Evolutionary conservation across 2,888 invertebrate genomes (phyloP).

Genomic region (Yponomeuta malinellus): DNA sequence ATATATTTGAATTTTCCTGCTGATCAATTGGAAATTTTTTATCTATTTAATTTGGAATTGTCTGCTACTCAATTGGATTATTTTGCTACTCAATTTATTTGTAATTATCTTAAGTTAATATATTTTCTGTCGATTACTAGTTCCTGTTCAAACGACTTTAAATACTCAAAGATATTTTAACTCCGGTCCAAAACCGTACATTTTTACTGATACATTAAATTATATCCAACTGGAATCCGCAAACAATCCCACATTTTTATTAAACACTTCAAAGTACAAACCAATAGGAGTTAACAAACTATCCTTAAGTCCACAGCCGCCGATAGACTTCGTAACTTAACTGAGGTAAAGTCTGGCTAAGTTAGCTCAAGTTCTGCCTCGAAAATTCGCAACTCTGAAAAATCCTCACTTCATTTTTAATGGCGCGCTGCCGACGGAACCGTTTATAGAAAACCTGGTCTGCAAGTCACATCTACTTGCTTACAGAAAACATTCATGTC

Average conservation of each 20-base stretch:
- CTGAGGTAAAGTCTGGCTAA: conserved; percentile 2
- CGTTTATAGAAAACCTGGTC: neutral
- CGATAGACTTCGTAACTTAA: conserved; percentile 5
- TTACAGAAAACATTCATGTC: neutral
- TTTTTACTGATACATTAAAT: too few species aligned
- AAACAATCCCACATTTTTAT: neutral
- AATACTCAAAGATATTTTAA: too few species aligned
- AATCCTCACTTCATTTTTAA: conserved; percentile 6
- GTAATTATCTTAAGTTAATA: too few species aligned
- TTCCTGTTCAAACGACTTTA: too few species aligned
- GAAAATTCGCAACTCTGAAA: neutral
- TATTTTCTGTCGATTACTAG: too few species aligned
- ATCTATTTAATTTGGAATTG: too few species aligned
- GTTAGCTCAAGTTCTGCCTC: conserved; percentile 1
- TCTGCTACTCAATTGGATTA: too few species aligned
- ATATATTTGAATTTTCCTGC: too few species aligned
- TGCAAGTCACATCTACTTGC: neutral
- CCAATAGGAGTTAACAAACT: neutral
- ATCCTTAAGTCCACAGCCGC: neutral
- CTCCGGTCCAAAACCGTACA: too few species aligned
- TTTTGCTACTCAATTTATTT: too few species aligned
- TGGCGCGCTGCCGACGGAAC: neutral
- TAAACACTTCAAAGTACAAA: neutral
- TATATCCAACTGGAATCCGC: too few species aligned
- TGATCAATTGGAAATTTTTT: too few species aligned